Evolutionary conservation across 2,888 invertebrate species (phyloP).

Genomic region (Lysandra coridon): DNA sequence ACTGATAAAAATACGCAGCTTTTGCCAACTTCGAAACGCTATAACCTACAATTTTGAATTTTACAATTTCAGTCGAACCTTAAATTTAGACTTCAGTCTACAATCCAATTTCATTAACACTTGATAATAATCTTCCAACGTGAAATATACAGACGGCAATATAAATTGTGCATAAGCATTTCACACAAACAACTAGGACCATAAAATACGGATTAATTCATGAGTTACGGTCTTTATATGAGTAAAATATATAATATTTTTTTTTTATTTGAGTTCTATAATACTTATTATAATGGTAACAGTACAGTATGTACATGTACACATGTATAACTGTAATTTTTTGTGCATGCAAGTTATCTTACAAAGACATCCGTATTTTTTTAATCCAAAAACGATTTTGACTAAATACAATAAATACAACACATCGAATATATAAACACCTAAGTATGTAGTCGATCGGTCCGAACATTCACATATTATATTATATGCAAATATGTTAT

Average conservation of each 20-base stretch:
- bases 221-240: not conserved
- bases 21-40: not conserved
- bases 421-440: not conserved
- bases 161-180: not conserved
- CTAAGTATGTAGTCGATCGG: not conserved
- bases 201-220: not conserved
- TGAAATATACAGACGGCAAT: constrained; percentile 11
- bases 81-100: constrained; percentile 29
- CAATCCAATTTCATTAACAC: constrained; percentile 9
- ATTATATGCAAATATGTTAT: constrained; percentile 32
- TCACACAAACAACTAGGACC: not conserved
- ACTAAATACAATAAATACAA: not conserved
- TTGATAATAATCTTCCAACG: not conserved
- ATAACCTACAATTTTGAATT: constrained; percentile 18
- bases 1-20: constrained; percentile 12
- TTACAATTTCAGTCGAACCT: constrained; percentile 29
- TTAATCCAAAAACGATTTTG: not conserved
- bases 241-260: not conserved
- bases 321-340: not conserved
- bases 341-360: not conserved
- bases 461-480: not conserved
- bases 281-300: not conserved
- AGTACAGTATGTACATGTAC: not conserved
- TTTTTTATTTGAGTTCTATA: not conserved
- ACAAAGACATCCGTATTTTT: not conserved